Evolutionary conservation across 2,797 vertebrate genomes (phyloP).

Genomic region (Anguilla megastoma): DNA sequence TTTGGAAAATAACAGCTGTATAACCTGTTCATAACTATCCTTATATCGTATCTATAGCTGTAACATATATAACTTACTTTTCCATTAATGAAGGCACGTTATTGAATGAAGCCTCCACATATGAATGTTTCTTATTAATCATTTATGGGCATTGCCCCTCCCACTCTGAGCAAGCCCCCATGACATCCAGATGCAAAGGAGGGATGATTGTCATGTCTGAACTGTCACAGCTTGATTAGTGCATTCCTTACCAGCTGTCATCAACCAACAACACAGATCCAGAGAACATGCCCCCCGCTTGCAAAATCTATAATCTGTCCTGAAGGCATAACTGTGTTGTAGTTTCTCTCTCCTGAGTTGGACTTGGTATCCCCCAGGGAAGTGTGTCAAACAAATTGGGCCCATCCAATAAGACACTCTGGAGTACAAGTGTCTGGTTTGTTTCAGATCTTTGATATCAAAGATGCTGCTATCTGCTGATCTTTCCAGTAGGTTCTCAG

Average conservation of each 20-base stretch:
- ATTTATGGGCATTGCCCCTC: neutral
- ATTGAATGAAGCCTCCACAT: neutral
- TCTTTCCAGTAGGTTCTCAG: slow-evolving; percentile 29
- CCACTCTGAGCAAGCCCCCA: neutral
- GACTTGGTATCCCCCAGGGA: slow-evolving; percentile 32
- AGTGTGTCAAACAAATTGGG: slow-evolving; percentile 40
- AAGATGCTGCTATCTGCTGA: slow-evolving; percentile 34
- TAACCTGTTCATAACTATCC: neutral
- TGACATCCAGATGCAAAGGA: neutral
- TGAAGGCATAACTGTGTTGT: slow-evolving; percentile 38
- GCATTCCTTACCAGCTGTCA: neutral
- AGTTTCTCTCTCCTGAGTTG: slow-evolving; percentile 23
- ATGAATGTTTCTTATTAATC: neutral
- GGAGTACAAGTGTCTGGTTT: neutral
- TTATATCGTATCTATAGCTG: neutral
- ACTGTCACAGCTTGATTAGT: neutral
- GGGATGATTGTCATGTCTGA: neutral
- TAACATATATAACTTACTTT: neutral
- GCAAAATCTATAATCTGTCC: slow-evolving; percentile 32
- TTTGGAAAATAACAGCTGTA: neutral
- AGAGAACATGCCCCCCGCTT: neutral
- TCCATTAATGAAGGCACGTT: neutral
- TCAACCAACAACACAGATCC: neutral
- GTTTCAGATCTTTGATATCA: slow-evolving; percentile 14
- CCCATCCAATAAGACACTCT: slow-evolving; percentile 35